phyloP scores from a whole-genome alignment of 92 coral and sea anemone genomes.

The Pocillopora grandis region DNA sequence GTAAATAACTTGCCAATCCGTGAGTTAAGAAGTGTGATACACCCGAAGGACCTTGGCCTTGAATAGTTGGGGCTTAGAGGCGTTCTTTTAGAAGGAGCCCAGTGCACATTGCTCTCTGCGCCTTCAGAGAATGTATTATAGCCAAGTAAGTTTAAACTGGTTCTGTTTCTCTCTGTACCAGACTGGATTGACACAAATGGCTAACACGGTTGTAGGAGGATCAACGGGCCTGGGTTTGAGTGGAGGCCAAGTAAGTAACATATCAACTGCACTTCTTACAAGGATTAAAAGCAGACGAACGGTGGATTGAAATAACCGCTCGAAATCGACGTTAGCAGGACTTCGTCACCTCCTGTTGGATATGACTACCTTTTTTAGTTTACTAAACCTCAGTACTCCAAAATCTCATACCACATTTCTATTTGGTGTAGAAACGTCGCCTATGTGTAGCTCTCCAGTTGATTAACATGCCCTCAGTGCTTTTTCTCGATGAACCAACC shows the following conservation, averaged over 20 bases:
- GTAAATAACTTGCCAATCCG: too few relatives aligned
- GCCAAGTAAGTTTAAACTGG: background rate
- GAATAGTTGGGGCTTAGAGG: too few relatives aligned
- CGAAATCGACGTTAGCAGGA: too few relatives aligned
- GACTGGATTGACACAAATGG: conserved; percentile 60
- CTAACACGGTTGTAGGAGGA: conserved; percentile 63
- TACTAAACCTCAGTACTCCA: background rate
- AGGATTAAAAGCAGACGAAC: background rate
- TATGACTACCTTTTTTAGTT: background rate
- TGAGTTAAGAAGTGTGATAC: too few relatives aligned
- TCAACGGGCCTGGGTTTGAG: conserved; percentile 62
- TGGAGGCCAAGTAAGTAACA: conserved; percentile 58
- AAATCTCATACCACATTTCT: background rate
- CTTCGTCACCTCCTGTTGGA: too few relatives aligned
- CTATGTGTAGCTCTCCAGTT: conserved; percentile 65
- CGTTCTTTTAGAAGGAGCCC: too few relatives aligned
- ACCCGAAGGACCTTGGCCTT: too few relatives aligned
- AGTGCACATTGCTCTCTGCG: too few relatives aligned
- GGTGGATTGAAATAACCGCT: too few relatives aligned
- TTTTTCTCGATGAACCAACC: conserved; percentile 70
- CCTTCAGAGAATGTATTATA: background rate
- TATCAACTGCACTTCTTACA: background rate
- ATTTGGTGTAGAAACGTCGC: conserved; percentile 54
- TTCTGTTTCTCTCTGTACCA: conserved; percentile 24
- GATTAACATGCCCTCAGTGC: conserved; percentile 69